Base-by-base conservation (phyloP, 2,797 vertebrate genomes). In the Vespertilio murinus region DNA sequence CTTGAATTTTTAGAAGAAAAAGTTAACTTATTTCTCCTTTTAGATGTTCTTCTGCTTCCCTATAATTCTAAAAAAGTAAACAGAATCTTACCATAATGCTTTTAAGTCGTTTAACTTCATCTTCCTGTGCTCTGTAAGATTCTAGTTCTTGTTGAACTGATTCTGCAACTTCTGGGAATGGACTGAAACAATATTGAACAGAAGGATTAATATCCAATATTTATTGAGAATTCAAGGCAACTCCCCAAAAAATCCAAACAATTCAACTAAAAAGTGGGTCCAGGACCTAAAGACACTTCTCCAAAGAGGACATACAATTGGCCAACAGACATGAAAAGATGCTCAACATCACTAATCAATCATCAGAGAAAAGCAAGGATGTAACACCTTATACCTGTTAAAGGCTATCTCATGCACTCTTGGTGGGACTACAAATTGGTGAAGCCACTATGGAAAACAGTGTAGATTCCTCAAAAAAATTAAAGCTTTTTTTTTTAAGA, bases 141-240 rank as follows among this genome's bases (percentile, higher is more conserved):
- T 99, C 99, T 94, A 99, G 97, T 95, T 99, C 99, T 97, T 99
- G 98, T 94, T 99, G 99, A 96, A 99, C 99, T 0, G 99, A 99
- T 96, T 99, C 99, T 0, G 99, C 99, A 94, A 99, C 99, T 97
- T 99, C 99, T 91, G 99, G 99, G 96, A 99, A 99, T 40, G 99
- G 99, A 97, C 99, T 99, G 97, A 97, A 96, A 96, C 16, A 96
- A 96, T 7, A 97, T 35, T 70, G 77, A n/a, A 92, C 47, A 95
- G 97, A 91, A 98, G 28, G n/a, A 33, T 77, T 77, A 77, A 77
- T 77, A 54, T 5, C 5, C 49, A 52, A 54, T 35, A 54, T 77
- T 77, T 77, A 54, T 35, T 35, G n/a, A 77, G 49, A 77, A 54
- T 47, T 52, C 47, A 77, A 54, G 74, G 8, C n/a, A 77, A 54